These are phyloP conservation scores for Meles meles DNA, from an alignment of 2,113 vertebrate genomes.

Conservation along the genomic window DNA sequence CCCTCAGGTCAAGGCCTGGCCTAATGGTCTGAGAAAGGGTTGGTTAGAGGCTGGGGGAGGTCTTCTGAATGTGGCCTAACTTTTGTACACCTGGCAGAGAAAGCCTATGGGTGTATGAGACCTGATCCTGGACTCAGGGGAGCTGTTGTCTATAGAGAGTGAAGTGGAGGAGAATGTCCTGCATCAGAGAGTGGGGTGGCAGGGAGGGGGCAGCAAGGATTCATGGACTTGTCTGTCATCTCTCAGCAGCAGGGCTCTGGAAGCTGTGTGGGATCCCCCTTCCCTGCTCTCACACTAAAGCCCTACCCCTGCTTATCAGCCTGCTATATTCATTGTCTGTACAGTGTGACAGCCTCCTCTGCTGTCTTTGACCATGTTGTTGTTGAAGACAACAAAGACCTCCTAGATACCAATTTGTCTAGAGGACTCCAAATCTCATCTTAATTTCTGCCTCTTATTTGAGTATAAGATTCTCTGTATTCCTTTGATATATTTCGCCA, in stretches of 20 bases:
- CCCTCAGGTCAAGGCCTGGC: accelerated
- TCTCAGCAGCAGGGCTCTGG: not conserved
- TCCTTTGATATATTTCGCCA: not conserved
- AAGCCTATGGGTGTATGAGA: not conserved
- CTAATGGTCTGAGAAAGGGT: not conserved
- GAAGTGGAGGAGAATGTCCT: not conserved
- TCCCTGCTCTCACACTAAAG: not conserved
- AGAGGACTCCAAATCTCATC: not conserved
- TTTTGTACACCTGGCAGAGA: not conserved
- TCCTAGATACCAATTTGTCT: not conserved
- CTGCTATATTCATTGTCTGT: not conserved
- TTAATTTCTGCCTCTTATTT: not conserved
- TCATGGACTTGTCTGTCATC: not conserved
- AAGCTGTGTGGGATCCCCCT: not conserved
- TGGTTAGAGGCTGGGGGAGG: not conserved
- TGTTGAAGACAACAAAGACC: not conserved
- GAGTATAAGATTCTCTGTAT: not conserved
- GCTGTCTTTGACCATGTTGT: not conserved
- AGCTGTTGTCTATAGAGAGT: too few species aligned
- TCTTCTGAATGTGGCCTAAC: not conserved
- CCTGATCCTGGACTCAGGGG: not conserved
- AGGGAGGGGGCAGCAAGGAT: accelerated
- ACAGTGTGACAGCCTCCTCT: not conserved
- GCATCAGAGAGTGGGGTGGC: not conserved
- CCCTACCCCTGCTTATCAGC: not conserved